A percentile compares a stretch with the other conserved stretches of the same genome.
phyloP scores from a whole-genome alignment of 2,113 vertebrate species.

The Pangasianodon hypophthalmus region DNA sequence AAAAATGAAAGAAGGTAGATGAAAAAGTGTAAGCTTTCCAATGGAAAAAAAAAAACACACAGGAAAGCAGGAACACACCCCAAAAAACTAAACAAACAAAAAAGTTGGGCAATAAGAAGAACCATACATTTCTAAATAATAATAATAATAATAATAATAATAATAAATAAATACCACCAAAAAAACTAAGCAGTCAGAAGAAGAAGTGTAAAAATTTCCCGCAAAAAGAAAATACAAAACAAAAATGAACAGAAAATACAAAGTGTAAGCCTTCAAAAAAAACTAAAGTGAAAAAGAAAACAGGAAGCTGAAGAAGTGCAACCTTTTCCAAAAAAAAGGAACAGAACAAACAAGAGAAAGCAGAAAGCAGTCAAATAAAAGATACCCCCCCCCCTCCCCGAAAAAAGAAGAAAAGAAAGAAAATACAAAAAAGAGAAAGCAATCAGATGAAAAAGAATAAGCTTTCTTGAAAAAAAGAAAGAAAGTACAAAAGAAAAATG shows the following conservation, averaged over 20 bases:
- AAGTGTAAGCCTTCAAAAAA: not conserved
- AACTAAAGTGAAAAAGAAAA: not conserved
- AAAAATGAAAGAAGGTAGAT: not conserved
- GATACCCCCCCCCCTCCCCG: too few relatives aligned
- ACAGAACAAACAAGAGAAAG: not conserved
- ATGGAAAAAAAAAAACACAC: not conserved
- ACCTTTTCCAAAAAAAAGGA: not conserved
- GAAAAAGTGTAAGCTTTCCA: not conserved
- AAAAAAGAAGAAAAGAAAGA: too few relatives aligned
- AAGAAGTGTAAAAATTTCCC: too few relatives aligned
- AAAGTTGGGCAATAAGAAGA: not conserved
- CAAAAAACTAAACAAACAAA: not conserved
- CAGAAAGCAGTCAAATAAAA: not conserved
- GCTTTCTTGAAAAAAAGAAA: too few relatives aligned
- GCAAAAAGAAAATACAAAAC: not conserved
- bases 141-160: not conserved
- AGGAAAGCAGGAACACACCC: not conserved
- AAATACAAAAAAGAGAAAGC: not conserved
- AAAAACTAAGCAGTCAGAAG: not conserved
- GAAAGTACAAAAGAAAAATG: not conserved
- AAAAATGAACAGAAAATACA: not conserved
- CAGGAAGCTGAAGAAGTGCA: not conserved
- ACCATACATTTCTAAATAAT: not conserved
- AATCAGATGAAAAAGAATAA: not conserved
- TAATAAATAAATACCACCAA: not conserved